Percentiles rank a stretch among this genome's conserved stretches.
Evolutionary conservation across 2,888 invertebrate genomes (phyloP).

Genomic region (Ditula angustiorana): DNA sequence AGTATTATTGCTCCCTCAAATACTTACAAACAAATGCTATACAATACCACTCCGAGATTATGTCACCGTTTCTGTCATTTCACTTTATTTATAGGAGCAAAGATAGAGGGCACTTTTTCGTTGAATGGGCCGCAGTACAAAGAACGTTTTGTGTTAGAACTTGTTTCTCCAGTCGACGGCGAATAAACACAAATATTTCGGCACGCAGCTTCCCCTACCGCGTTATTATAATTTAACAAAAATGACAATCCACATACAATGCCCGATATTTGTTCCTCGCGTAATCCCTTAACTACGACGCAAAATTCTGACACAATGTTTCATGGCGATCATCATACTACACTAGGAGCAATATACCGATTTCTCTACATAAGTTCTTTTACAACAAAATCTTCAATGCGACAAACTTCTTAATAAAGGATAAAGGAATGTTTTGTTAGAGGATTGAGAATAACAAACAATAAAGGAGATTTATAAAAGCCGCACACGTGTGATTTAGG

Average conservation of each 20-base stretch:
- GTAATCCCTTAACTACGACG: constrained; percentile 1
- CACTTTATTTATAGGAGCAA: constrained; percentile 18
- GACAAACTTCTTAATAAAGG: constrained; percentile 4
- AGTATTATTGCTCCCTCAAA: constrained; percentile 24
- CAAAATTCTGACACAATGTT: not conserved
- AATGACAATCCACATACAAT: not conserved
- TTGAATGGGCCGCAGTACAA: constrained; percentile 20
- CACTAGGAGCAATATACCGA: not conserved
- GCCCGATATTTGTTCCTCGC: not conserved
- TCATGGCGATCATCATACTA: not conserved
- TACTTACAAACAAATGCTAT: constrained; percentile 7
- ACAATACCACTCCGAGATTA: constrained; percentile 22
- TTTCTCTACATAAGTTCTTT: not conserved
- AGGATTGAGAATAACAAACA: constrained; percentile 26
- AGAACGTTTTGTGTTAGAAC: constrained; percentile 20
- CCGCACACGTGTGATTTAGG: constrained; percentile 23
- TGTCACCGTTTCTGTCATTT: constrained; percentile 22
- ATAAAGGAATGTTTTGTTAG: constrained; percentile 26
- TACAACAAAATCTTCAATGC: constrained; percentile 7
- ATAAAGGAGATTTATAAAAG: constrained; percentile 27
- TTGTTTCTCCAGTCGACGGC: constrained; percentile 10
- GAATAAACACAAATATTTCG: constrained; percentile 8
- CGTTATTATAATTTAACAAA: not conserved
- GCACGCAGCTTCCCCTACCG: constrained; percentile 1
- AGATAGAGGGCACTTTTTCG: constrained; percentile 6